Percentiles rank a stretch among this genome's conserved stretches.
Evolutionary conservation across 1,140 invertebrate species (phyloP).

Genomic region (Anoplophora glabripennis): DNA sequence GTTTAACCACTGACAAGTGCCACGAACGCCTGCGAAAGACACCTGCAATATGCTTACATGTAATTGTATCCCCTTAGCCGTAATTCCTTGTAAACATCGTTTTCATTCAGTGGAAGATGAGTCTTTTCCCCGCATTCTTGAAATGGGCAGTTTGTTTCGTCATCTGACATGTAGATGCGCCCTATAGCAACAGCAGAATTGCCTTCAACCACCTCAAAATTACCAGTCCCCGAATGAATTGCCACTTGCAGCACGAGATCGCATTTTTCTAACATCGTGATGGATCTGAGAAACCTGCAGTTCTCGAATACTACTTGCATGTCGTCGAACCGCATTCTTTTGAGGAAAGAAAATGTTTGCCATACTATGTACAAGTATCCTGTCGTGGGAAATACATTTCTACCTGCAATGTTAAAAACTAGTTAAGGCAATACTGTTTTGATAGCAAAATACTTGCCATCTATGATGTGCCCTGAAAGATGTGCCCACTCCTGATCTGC

Average conservation of each 20-base stretch:
- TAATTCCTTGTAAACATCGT: conserved; percentile 92
- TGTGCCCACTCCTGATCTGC: conserved; percentile 70
- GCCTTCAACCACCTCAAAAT: conserved; percentile 66
- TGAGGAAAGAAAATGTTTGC: conserved; percentile 81
- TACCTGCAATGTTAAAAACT: conserved; percentile 54
- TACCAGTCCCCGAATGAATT: conserved; percentile 76
- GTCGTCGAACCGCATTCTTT: conserved; percentile 64
- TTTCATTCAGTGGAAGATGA: conserved; percentile 40
- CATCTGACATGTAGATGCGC: not conserved
- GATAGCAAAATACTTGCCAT: conserved; percentile 54
- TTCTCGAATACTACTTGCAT: conserved; percentile 84
- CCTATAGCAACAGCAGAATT: conserved; percentile 76
- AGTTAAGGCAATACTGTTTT: no score
- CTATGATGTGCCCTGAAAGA: conserved; percentile 82
- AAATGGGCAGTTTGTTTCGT: not conserved
- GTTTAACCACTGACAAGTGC: no score
- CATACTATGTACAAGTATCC: conserved; percentile 85
- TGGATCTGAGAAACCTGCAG: conserved; percentile 79
- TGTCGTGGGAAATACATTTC: conserved; percentile 86
- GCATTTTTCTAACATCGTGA: conserved; percentile 71
- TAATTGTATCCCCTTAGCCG: conserved; percentile 90
- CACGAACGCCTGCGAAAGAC: no score
- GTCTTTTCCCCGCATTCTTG: not conserved
- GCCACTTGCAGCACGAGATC: conserved; percentile 70
- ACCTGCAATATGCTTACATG: no score